Percentiles rank a stretch among this genome's conserved stretches.
Conservation (phyloP, 53 echinoderm and acorn worm genomes). For the Astropecten irregularis region DNA sequence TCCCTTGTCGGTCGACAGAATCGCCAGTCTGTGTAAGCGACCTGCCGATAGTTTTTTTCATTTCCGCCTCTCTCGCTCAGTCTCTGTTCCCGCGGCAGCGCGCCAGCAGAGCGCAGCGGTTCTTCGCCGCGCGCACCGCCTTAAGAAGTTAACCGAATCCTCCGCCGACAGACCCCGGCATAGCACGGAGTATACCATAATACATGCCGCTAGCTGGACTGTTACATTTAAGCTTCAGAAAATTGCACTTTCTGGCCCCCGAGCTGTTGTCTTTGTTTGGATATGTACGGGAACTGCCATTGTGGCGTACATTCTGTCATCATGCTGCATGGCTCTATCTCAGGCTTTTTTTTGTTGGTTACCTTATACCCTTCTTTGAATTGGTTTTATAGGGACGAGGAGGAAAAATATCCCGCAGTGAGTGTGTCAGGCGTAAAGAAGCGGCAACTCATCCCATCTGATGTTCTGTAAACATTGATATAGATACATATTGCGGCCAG, state of each 20-base stretch:
- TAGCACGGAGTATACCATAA: no score
- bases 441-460: constrained; percentile 15
- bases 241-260: constrained; percentile 42
- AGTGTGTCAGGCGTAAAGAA: constrained; percentile 43
- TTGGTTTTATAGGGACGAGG: constrained; percentile 22
- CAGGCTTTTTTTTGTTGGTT: no score
- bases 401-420: not conserved
- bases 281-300: constrained; percentile 21
- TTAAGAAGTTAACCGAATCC: constrained; percentile 58
- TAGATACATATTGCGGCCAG: constrained; percentile 17
- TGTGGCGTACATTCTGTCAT: not conserved
- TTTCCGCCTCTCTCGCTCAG: no score
- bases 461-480: constrained; percentile 47
- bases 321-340: no score
- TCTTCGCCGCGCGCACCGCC: not conserved
- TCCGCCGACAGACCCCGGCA: constrained; percentile 16
- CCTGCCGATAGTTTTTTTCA: constrained; percentile 52
- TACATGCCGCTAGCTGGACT: constrained; percentile 21
- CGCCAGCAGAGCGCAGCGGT: not conserved
- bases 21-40: constrained; percentile 27
- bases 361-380: no score
- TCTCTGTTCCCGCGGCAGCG: not conserved
- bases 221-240: constrained; percentile 51
- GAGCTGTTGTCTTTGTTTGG: constrained; percentile 50
- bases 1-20: no score